Percentiles rank a stretch among this genome's conserved stretches.
Evolutionary conservation across 2,113 vertebrate genomes (phyloP).

Genomic region (Halcyon malimbica): DNA sequence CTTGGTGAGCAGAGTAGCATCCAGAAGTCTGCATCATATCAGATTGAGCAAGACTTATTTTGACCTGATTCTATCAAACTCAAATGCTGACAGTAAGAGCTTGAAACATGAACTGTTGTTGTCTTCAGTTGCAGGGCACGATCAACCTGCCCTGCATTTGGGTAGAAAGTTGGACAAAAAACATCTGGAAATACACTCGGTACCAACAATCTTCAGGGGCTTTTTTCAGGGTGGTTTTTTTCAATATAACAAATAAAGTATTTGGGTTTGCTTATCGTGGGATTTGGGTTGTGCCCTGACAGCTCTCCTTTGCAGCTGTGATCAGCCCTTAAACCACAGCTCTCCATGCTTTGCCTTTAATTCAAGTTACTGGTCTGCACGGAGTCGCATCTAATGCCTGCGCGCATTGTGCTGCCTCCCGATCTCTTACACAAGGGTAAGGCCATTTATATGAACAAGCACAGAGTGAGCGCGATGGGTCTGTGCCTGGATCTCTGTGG

Average conservation of each 20-base stretch:
- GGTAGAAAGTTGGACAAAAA: neutral
- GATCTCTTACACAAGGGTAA: accelerated
- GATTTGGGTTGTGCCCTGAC: neutral
- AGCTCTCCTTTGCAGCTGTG: neutral
- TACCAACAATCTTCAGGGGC: neutral
- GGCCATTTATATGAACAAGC: neutral
- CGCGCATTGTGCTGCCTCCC: accelerated
- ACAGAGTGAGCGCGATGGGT: neutral
- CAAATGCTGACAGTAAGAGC: neutral
- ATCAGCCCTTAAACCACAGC: neutral
- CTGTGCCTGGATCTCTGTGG: neutral
- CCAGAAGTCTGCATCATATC: neutral
- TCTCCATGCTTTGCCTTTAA: neutral
- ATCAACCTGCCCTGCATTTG: neutral
- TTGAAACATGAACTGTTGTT: neutral
- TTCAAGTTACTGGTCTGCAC: neutral
- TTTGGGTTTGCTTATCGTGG: neutral
- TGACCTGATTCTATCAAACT: slow-evolving; percentile 44
- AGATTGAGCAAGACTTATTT: neutral
- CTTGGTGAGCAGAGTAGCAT: neutral
- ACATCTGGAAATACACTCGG: neutral
- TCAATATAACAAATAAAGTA: neutral
- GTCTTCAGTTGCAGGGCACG: neutral
- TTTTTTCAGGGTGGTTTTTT: neutral
- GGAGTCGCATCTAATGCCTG: neutral